Conservation (phyloP, 2,113 vertebrate species). For the Platysteira castanea region DNA sequence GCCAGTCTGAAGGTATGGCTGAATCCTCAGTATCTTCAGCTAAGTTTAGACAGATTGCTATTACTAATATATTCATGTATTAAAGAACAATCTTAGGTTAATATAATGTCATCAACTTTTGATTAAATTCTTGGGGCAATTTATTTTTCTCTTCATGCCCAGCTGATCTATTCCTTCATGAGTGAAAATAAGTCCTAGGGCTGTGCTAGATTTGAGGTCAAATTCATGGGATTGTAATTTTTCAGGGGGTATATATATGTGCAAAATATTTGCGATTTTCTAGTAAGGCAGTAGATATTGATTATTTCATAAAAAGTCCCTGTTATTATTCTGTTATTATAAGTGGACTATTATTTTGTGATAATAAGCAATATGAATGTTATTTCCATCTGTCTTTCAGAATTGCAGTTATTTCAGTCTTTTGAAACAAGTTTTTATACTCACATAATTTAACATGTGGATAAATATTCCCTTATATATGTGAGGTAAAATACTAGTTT, state of each 20-base stretch:
- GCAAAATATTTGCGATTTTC: neutral
- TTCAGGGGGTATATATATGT: rapidly evolving
- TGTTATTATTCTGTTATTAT: neutral
- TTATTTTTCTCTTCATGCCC: neutral
- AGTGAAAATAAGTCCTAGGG: neutral
- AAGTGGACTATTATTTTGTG: neutral
- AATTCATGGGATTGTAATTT: neutral
- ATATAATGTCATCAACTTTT: neutral
- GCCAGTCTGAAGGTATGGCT: neutral
- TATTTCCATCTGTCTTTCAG: neutral
- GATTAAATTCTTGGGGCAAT: neutral
- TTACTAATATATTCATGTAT: neutral
- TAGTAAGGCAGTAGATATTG: neutral
- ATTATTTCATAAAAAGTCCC: neutral
- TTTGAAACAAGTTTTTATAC: neutral
- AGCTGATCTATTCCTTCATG: neutral
- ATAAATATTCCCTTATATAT: neutral
- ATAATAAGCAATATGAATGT: neutral
- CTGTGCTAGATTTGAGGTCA: neutral
- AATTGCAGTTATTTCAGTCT: neutral
- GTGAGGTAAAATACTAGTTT: neutral
- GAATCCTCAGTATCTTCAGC: neutral
- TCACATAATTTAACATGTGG: neutral
- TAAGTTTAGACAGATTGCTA: neutral
- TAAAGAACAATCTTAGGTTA: neutral